Evolutionary conservation across 2,113 vertebrate species (phyloP), one percentile per base, ranked within the genome.

Genomic region (Serinus canaria): DNA sequence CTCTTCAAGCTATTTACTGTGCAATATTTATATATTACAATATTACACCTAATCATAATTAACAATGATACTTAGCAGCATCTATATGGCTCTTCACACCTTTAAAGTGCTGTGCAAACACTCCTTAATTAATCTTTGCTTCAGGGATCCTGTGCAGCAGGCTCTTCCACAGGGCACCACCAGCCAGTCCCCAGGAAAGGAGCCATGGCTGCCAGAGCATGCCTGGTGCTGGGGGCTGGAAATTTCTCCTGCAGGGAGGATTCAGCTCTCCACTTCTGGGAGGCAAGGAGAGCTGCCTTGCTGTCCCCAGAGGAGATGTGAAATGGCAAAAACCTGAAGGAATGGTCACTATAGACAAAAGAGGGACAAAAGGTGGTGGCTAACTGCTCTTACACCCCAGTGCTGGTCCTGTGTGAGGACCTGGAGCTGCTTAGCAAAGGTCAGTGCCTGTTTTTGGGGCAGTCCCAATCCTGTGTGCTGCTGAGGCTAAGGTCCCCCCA

Each of bases 21-120:
- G 77, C 56, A 95, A 92, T 97, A 97, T 94, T 94, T 92, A 89
- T 94, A 91, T 78, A 92, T 91, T 92, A 81, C 53, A 87, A 81
- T 97, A 96, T 96, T 97, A 75, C 96, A 94, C 95, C 89, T 96
- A 95, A 95, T 96, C 90, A 93, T 95, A 95, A 95, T 95, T 96
- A 97, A 89, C 80, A 94, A 96, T 94, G 92, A 96, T 94, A 96
- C 95, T 97, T 96, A 95, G 90, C 93, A 95, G 86, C 92, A 62
- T 95, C 94, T 96, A 97, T 95, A 90, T 69, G 86, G 92, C 96
- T 96, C 95, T 96, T 97, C 95, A 95, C 96, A 96, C 96, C 86
- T 96, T 92, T 93, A 90, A 96, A 97, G 96, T 94, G 89, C 86
- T 91, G 83, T 82, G 86, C 90, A 96, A 97, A 96, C 95, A 96